Base-by-base conservation (phyloP, 2,797 vertebrate species). In the Craterocephalus amniculus region DNA sequence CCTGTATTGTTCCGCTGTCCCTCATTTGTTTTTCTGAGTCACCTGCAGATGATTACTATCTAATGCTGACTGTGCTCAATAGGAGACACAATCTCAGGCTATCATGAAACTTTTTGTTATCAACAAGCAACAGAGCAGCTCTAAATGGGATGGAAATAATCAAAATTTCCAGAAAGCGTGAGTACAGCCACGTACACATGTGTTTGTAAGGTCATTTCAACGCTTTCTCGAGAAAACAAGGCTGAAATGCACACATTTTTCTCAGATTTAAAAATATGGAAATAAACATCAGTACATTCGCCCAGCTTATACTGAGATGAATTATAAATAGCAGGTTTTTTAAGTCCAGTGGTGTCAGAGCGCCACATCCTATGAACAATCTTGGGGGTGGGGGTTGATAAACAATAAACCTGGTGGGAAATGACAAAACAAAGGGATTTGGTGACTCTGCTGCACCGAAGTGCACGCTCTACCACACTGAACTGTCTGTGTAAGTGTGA, bases 1-100 rank as follows among this genome's bases (percentile, higher is more conserved):
- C n/a, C 32, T 40, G 54, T 58, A 4, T 63, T 70, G 61, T 56
- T 45, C 34, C 65, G 36, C 62, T 61, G 36, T 49, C 27, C 43
- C 29, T 63, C 29, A 45, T 68, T 71, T 43, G 57, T 69, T 62
- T 58, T 20, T 26, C 8, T 80, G 74, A 81, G 32, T 88, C 78
- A 73, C 35, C 63, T 67, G 63, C 38, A 31, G 60, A 70, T 38
- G 54, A 83, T 84, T 63, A 79, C 34, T 36, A 64, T 49, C 57
- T 22, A 74, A 67, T 35, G 26, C 69, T 70, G 74, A 85, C 34
- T 63, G 38, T 8, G 49, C 67, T 62, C 51, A 24, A 11, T 32
- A 26, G 45, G 24, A 56, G 22, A 24, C 48, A 63, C 55, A 31
- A 26, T 70, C 73, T 64, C 32, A 48, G 45, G 12, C 43, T n/a